phyloP scores from a whole-genome alignment of 2,888 invertebrate genomes.

The Scelioninae gen. 1 region DNA sequence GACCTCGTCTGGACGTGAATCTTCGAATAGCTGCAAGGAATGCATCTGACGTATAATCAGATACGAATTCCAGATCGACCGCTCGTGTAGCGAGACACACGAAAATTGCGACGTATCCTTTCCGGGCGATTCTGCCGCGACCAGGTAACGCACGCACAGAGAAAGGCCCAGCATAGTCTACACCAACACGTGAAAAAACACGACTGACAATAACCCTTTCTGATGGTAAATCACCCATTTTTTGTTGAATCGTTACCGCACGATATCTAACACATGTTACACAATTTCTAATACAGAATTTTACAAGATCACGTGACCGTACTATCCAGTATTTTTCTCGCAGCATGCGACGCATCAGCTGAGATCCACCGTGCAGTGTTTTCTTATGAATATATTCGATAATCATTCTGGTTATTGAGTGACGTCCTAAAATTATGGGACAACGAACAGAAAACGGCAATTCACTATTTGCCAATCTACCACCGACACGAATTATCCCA shows the following conservation, averaged over 20 bases:
- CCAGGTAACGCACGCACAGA: background rate
- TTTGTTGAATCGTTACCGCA: background rate
- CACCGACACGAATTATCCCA: background rate
- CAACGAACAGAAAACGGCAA: background rate
- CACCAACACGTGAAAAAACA: background rate
- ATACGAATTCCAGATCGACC: constrained; percentile 10
- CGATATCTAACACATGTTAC: background rate
- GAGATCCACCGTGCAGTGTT: background rate
- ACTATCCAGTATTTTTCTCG: constrained; percentile 1
- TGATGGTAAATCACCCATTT: background rate
- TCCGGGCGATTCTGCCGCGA: background rate
- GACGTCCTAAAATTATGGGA: constrained; percentile 3
- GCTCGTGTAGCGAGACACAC: constrained; percentile 2
- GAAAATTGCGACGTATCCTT: background rate
- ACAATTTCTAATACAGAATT: background rate
- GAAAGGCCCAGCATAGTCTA: background rate
- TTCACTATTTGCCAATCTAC: background rate
- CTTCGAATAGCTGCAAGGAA: background rate
- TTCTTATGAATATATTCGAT: background rate
- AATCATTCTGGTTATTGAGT: background rate
- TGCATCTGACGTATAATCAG: background rate
- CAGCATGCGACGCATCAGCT: background rate
- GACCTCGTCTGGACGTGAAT: background rate
- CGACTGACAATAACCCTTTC: background rate
- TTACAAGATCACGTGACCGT: background rate